These are phyloP conservation scores for Tiliqua scincoides DNA, from an alignment of 2,113 vertebrate genomes.

Conservation along the genomic window DNA sequence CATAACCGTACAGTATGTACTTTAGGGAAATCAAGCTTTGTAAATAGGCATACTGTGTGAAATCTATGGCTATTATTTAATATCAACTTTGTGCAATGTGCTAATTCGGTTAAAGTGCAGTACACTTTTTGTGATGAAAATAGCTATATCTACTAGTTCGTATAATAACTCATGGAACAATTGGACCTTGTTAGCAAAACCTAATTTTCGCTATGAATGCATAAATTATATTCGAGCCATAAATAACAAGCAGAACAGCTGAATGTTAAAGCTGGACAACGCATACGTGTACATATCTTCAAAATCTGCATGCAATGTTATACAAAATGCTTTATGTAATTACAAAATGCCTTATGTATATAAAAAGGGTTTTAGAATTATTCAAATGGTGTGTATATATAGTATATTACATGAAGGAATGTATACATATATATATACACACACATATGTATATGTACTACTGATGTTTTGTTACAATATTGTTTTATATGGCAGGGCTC, in stretches of 20 bases:
- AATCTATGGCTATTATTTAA: not conserved
- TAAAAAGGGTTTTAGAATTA: slow-evolving; percentile 5
- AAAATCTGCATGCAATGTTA: slow-evolving; percentile 38
- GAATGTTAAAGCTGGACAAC: slow-evolving; percentile 68
- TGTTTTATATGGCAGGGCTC: slow-evolving; percentile 5
- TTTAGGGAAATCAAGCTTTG: not conserved
- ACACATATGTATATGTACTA: slow-evolving; percentile 48
- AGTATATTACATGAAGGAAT: slow-evolving; percentile 40
- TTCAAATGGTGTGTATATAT: not conserved
- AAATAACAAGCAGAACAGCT: slow-evolving; percentile 57
- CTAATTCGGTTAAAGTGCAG: not conserved
- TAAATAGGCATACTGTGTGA: not conserved
- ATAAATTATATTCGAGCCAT: slow-evolving; percentile 56
- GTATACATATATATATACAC: slow-evolving; percentile 65
- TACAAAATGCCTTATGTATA: slow-evolving; percentile 28
- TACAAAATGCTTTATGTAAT: slow-evolving; percentile 11
- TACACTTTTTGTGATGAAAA: slow-evolving; percentile 47
- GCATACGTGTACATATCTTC: slow-evolving; percentile 52
- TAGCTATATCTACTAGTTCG: slow-evolving; percentile 23
- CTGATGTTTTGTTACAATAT: slow-evolving; percentile 30
- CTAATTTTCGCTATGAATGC: slow-evolving; percentile 53
- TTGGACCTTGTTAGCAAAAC: slow-evolving; percentile 49
- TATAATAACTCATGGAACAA: slow-evolving; percentile 24
- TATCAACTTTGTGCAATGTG: not conserved
- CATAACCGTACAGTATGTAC: not conserved